Evolutionary conservation across 2,888 invertebrate species (phyloP).

Genomic region (Elysia crispata): DNA sequence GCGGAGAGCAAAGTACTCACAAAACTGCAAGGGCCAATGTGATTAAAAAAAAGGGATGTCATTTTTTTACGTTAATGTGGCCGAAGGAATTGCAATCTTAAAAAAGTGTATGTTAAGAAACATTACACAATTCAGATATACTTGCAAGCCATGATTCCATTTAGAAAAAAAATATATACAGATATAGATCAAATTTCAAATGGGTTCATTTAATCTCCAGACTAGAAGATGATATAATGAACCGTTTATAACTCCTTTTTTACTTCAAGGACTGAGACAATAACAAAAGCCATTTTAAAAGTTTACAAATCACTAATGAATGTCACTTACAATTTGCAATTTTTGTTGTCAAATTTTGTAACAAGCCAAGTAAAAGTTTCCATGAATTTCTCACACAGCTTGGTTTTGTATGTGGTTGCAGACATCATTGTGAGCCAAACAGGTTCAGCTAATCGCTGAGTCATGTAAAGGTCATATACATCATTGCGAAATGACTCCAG

Average conservation of each 20-base stretch:
- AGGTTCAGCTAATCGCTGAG: conserved; percentile 83
- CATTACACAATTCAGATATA: too few species aligned
- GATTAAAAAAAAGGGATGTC: conserved; percentile 69
- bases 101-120: background rate
- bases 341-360: conserved; percentile 85
- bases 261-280: background rate
- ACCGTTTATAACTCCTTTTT: background rate
- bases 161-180: background rate
- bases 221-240: too few species aligned
- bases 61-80: too few species aligned
- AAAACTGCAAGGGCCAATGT: conserved; percentile 83
- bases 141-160: background rate
- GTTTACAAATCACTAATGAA: too few species aligned
- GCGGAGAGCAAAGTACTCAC: conserved; percentile 92
- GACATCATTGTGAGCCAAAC: conserved; percentile 84
- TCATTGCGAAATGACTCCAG: conserved; percentile 78
- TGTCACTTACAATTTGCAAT: conserved; percentile 87
- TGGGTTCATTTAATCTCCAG: too few species aligned
- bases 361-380: conserved; percentile 75
- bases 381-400: conserved; percentile 76
- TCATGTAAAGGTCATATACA: conserved; percentile 84
- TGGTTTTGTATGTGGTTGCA: conserved; percentile 77
- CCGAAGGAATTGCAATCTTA: too few species aligned
- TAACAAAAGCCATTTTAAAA: too few species aligned
- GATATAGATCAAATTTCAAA: too few species aligned